A percentile compares a stretch with the other conserved stretches of the same genome.
Conservation (phyloP, 2,113 vertebrate species). For the Nematolebias whitei region DNA sequence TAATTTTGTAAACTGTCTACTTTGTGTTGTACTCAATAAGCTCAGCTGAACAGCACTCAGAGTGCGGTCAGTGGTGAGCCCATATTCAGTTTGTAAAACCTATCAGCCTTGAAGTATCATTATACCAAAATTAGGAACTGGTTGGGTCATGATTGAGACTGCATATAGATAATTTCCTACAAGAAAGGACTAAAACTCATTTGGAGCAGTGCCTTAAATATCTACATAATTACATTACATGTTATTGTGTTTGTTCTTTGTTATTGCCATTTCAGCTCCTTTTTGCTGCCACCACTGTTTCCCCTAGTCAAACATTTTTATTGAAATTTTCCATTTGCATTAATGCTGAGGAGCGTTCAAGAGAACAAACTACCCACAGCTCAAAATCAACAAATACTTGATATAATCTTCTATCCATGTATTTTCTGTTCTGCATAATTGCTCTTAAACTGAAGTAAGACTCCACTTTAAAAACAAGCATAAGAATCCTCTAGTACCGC, state of each 20-base stretch:
- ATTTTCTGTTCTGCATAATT: background rate
- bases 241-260: background rate
- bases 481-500: background rate
- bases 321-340: no score
- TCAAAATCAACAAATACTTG: no score
- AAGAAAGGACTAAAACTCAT: background rate
- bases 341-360: background rate
- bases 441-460: background rate
- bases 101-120: no score
- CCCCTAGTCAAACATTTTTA: background rate
- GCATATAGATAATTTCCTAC: background rate
- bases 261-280: background rate
- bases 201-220: background rate
- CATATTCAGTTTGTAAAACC: no score
- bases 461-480: constrained; percentile 11
- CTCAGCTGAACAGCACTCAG: no score
- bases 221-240: background rate
- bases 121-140: no score
- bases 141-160: no score
- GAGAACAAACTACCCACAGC: background rate
- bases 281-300: background rate
- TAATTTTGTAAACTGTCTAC: no score
- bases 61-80: no score
- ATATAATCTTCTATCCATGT: background rate
- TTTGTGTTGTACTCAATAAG: no score